Evolutionary conservation across 2,888 invertebrate species (phyloP).

Genomic region (Stegana nigrithorax): DNA sequence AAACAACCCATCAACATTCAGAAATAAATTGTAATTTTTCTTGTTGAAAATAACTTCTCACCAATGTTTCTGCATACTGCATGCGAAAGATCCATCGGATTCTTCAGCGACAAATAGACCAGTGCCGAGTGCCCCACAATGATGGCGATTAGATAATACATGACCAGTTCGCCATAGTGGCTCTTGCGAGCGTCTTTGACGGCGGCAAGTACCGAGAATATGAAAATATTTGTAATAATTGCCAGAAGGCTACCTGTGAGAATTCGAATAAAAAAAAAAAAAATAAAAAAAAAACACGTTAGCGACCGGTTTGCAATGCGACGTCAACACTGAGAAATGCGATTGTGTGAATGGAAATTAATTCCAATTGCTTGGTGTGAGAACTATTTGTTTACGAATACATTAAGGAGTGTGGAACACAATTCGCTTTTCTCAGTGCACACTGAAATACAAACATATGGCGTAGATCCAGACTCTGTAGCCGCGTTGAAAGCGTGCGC

Average conservation of each 20-base stretch:
- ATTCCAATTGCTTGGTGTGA: too few species aligned
- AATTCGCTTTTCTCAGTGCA: not conserved
- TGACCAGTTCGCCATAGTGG: conserved; percentile 55
- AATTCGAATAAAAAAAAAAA: not conserved
- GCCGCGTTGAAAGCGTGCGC: conserved; percentile 55
- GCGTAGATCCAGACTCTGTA: conserved; percentile 59
- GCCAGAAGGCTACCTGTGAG: conserved; percentile 49
- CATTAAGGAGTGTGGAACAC: too few species aligned
- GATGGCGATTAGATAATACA: conserved; percentile 49
- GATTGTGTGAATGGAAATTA: too few species aligned
- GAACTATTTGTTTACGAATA: too few species aligned
- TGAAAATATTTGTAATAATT: conserved; percentile 52
- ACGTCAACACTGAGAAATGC: too few species aligned
- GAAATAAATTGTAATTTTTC: too few species aligned
- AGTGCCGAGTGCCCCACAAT: conserved; percentile 48
- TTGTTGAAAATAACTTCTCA: too few species aligned
- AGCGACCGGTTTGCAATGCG: too few species aligned
- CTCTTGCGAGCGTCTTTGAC: conserved; percentile 52
- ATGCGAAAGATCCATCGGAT: conserved; percentile 54
- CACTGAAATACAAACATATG: conserved; percentile 46
- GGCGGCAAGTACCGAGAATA: conserved; percentile 48
- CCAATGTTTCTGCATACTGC: conserved; percentile 54
- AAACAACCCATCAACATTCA: too few species aligned
- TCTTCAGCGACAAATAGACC: conserved; percentile 55
- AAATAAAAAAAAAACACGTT: too few species aligned